These are phyloP conservation scores for Trichopria drosophilae DNA, from an alignment of 2,888 invertebrate genomes.

Conservation along the genomic window DNA sequence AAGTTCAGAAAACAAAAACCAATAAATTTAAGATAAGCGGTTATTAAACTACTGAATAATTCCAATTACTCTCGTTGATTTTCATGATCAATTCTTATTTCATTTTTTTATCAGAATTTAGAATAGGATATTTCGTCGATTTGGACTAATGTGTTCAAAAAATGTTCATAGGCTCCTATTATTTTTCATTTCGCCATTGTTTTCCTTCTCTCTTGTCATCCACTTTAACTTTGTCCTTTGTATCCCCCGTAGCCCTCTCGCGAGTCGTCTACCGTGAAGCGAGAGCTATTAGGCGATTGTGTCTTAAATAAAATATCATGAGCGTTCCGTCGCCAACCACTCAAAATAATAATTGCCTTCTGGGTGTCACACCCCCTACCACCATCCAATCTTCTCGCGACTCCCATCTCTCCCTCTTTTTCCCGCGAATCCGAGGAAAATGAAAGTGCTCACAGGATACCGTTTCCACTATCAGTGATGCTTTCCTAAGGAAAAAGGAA, in stretches of 20 bases:
- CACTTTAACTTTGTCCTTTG: not conserved
- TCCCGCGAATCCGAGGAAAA: constrained; percentile 31
- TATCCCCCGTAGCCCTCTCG: constrained; percentile 23
- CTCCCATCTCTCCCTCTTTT: constrained; percentile 18
- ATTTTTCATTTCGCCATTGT: constrained; percentile 5
- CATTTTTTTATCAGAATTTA: too few species aligned
- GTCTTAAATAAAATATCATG: constrained; percentile 57
- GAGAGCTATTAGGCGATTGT: constrained; percentile 57
- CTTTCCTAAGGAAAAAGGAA: too few species aligned
- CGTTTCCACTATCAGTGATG: too few species aligned
- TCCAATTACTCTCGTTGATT: too few species aligned
- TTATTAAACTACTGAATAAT: too few species aligned
- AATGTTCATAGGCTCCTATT: too few species aligned
- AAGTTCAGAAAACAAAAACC: too few species aligned
- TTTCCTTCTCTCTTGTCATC: constrained; percentile 7
- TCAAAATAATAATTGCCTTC: constrained; percentile 57
- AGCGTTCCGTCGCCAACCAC: constrained; percentile 51
- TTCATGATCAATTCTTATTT: too few species aligned
- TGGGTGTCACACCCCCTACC: constrained; percentile 42
- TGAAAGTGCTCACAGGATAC: constrained; percentile 34
- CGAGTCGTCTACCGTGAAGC: constrained; percentile 39
- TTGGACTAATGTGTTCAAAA: too few species aligned
- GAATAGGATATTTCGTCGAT: too few species aligned
- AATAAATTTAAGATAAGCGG: too few species aligned
- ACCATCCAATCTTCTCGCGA: constrained; percentile 22